Evolutionary conservation across 2,113 vertebrate genomes (phyloP).

Genomic region (Leucoraja erinaceus): DNA sequence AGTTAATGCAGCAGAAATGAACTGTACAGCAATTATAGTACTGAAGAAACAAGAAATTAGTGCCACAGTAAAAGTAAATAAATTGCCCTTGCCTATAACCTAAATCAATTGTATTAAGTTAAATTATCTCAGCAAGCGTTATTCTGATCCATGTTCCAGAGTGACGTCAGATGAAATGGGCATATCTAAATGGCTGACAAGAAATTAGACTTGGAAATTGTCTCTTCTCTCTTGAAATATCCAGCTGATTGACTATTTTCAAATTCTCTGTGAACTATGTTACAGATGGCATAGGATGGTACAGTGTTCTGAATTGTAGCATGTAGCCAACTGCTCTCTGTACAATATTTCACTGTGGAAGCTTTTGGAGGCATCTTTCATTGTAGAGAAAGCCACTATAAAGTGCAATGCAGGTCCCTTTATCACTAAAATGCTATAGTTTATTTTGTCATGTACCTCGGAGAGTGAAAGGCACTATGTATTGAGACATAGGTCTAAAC

Average conservation of each 20-base stretch:
- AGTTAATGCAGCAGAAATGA: conserved; percentile 7
- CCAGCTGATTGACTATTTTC: not conserved
- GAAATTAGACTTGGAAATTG: not conserved
- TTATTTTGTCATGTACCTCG: too few relatives aligned
- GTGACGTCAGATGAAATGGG: not conserved
- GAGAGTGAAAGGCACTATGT: too few relatives aligned
- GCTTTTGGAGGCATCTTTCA: too few relatives aligned
- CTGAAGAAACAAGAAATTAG: not conserved
- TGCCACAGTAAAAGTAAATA: not conserved
- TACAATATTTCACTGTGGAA: too few relatives aligned
- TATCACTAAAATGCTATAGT: too few relatives aligned
- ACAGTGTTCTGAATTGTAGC: too few relatives aligned
- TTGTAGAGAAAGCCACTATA: too few relatives aligned
- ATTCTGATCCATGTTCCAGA: not conserved
- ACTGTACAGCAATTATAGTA: not conserved
- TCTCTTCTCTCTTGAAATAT: not conserved
- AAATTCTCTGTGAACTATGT: not conserved
- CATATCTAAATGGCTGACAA: not conserved
- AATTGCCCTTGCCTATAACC: not conserved
- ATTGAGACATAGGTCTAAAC: too few relatives aligned
- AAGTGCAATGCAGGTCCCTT: too few relatives aligned
- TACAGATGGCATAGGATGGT: too few relatives aligned
- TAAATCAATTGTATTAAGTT: not conserved
- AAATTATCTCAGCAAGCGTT: not conserved
- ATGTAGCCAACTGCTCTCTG: too few relatives aligned